Evolutionary conservation across 1,140 invertebrate genomes (phyloP).

Genomic region (Mesaphorura yosii): DNA sequence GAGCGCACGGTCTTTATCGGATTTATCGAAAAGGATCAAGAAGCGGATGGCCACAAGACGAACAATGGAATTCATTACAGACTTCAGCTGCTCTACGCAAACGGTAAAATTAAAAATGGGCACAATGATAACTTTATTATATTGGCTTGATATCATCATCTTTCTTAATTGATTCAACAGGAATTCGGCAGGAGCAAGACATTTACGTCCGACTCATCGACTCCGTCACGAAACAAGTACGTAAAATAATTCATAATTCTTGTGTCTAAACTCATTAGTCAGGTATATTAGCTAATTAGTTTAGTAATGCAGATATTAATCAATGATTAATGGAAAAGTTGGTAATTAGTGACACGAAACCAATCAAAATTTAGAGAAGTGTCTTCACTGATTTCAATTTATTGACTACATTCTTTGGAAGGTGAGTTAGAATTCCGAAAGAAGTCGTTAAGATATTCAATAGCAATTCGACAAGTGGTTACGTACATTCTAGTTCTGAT

Average conservation of each 20-base stretch:
- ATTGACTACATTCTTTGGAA: neutral
- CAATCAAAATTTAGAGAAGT: neutral
- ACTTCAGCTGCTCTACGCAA: conserved; percentile 87
- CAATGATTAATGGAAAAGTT: neutral
- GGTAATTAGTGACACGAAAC: no score
- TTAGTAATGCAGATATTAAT: neutral
- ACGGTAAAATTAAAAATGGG: conserved; percentile 51
- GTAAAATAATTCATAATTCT: no score
- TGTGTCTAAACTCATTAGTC: no score
- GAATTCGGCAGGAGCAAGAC: conserved; percentile 94
- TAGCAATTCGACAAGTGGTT: no score
- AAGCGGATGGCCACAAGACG: conserved; percentile 91
- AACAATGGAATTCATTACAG: conserved; percentile 99
- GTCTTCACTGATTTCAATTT: neutral
- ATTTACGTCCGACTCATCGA: conserved; percentile 96
- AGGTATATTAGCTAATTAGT: no score
- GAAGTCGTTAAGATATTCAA: no score
- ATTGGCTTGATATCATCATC: neutral
- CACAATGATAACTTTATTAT: neutral
- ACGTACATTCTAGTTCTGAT: no score
- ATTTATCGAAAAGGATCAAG: conserved; percentile 98
- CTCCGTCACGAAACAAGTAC: conserved; percentile 94
- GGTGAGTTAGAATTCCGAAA: no score
- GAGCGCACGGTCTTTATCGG: conserved; percentile 98
- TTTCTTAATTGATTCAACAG: conserved; percentile 44